Base-by-base conservation (phyloP, 2,113 vertebrate species). In the Mesembrinibis cayennensis region DNA sequence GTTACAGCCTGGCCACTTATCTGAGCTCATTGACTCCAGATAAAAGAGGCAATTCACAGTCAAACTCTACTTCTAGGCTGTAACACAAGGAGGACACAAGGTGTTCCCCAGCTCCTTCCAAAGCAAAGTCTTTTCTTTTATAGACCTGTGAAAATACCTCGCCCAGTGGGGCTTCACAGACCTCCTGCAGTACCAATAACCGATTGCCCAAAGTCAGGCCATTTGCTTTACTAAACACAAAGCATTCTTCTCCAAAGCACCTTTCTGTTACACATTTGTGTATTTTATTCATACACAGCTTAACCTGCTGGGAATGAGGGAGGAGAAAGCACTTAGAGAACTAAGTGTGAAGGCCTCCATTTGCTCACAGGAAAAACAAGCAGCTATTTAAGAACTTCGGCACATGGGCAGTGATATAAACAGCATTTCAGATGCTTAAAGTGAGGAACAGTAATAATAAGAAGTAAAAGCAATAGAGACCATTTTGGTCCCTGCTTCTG, bases 181-280 rank as follows among this genome's bases (percentile, higher is more conserved):
- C 59, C 72, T 89, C 83, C 76, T 66, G 85, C 63, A 76, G 26
- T 19, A 80, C 80, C 90, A 86, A 77, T 45, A 85, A 69, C 36
- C 3, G 1, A 45, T 62, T 65, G 50, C 30, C 44, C 44, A 47
- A 65, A 91, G 90, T n/a, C 53, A 80, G 42, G 63, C 90, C 90
- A 81, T 78, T 91, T 91, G 81, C 73, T 93, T 81, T 89, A 50
- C 89, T 84, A 79, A 92, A 87, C 40, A 63, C 59, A 74, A 26
- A 42, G 40, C 40, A 42, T 42, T 72, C 65, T 87, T 84, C 59
- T 89, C 83, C 82, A 79, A 82, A 87, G 36, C 78, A 65, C 72
- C 90, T 92, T 80, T 70, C 22, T 80, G 59, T 92, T 76, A 80
- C 45, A 50, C 66, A 38, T 76, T 77, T 72, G 81, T 55, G 49